Evolutionary conservation across 1,140 invertebrate species (phyloP).

Genomic region (Matsumurasca onukii): DNA sequence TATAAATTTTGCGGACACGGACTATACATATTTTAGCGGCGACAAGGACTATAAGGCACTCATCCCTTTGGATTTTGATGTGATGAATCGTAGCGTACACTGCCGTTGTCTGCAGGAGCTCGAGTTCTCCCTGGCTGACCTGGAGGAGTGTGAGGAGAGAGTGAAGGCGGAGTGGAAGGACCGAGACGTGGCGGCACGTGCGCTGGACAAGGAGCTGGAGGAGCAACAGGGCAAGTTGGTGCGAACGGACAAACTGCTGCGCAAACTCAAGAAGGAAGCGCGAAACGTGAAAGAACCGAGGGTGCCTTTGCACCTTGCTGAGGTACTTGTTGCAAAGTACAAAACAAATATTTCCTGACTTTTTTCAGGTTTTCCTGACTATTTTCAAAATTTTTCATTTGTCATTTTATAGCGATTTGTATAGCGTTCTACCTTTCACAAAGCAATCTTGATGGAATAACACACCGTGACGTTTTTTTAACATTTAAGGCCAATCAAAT

Average conservation of each 20-base stretch:
- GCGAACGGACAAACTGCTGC: slow-evolving; percentile 38
- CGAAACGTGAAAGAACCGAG: slow-evolving; percentile 19
- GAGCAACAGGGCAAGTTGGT: slow-evolving; percentile 39
- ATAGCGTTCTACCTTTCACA: not conserved
- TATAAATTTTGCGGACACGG: too few species aligned
- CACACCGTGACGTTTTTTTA: too few species aligned
- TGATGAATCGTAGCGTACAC: too few species aligned
- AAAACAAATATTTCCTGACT: not conserved
- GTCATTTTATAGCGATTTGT: not conserved
- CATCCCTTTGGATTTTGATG: too few species aligned
- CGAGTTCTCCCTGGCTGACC: slow-evolving; percentile 25
- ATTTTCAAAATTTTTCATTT: too few species aligned
- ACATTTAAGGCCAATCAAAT: too few species aligned
- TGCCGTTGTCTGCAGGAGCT: slow-evolving; percentile 29
- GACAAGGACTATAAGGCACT: too few species aligned
- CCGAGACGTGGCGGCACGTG: slow-evolving; percentile 37
- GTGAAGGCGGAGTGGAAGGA: slow-evolving; percentile 36
- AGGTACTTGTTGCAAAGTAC: slow-evolving; percentile 21
- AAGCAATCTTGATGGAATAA: too few species aligned
- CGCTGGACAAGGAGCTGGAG: slow-evolving; percentile 37
- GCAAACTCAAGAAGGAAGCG: slow-evolving; percentile 35
- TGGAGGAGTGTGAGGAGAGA: slow-evolving; percentile 29
- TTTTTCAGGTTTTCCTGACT: too few species aligned
- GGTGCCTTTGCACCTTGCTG: slow-evolving; percentile 30
- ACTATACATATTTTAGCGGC: too few species aligned